Base-by-base conservation (phyloP, 2,797 vertebrate genomes). In the Rhinophrynus dorsalis region DNA sequence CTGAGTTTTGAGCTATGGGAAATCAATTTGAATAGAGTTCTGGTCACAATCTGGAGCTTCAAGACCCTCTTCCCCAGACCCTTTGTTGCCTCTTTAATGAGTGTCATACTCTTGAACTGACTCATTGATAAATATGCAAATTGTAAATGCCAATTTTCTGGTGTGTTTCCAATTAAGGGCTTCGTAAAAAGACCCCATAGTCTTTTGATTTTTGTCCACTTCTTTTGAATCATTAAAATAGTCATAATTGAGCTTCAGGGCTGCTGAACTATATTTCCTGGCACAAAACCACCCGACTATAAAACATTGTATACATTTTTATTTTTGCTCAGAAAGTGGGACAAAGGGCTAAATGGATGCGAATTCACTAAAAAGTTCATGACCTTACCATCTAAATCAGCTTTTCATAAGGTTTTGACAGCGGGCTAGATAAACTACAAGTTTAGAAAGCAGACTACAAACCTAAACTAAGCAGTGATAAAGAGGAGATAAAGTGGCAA, bases 361-460 rank as follows among this genome's bases (percentile, higher is more conserved):
- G 33, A 3, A 6, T 44, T 60, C 61, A 62, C 26, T 38, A 37
- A 44, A 57, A 20, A 63, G 17, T 9, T 2, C 1, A 26, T 52
- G 61, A 52, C 56, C 60, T 3, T 5, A 0, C n/a, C 3, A 42
- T 66, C 57, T 15, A 6, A 77, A 71, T 47, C 1, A 68, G 33
- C 63, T 59, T 76, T 68, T 73, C 61, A 38, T 56, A 74, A 67
- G 12, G 3, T 48, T 38, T 23, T 48, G 42, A 58, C 18, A 51
- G 5, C 6, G 12, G 33, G 55, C 38, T 9, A 75, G 2, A 57
- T 33, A 5, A 64, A 21, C 9, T 51, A 37, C 27, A 48, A 71
- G 13, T 4, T 20, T 2, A 32, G 35, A 29, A 32, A 42, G 67
- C 55, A 71, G 9, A 20, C 47, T 67, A 9, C 13, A 21, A 6